These are phyloP conservation scores for Acronicta alni DNA, from an alignment of 2,888 invertebrate species.

Conservation along the genomic window DNA sequence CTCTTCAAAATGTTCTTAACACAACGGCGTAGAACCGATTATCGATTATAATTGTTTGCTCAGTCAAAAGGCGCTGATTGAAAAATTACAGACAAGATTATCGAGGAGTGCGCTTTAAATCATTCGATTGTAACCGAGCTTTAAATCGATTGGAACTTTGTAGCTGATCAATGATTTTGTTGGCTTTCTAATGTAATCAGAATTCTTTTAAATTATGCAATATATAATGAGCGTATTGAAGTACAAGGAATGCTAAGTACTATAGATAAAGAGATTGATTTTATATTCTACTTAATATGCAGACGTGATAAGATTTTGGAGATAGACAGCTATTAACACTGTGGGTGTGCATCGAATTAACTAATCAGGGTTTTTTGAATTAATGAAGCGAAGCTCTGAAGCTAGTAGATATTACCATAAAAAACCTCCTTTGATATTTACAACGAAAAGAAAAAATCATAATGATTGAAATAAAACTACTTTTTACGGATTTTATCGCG, in stretches of 20 bases:
- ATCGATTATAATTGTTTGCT: slow-evolving; percentile 34
- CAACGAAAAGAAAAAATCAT: too few relatives aligned
- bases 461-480: too few relatives aligned
- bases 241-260: slow-evolving; percentile 48
- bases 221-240: slow-evolving; percentile 40
- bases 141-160: slow-evolving; percentile 37
- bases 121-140: slow-evolving; percentile 39
- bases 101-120: slow-evolving; percentile 42
- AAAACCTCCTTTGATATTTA: too few relatives aligned
- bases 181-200: slow-evolving; percentile 50
- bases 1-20: slow-evolving; percentile 30
- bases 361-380: slow-evolving; percentile 20
- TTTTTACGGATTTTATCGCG: too few relatives aligned
- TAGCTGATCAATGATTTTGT: slow-evolving; percentile 41
- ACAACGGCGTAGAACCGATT: slow-evolving; percentile 34
- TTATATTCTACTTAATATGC: slow-evolving; percentile 50
- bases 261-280: slow-evolving; percentile 47
- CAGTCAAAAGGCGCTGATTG: slow-evolving; percentile 47
- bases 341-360: slow-evolving; percentile 20
- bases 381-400: too few relatives aligned
- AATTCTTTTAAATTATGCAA: slow-evolving; percentile 41
- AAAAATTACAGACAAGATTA: slow-evolving; percentile 54
- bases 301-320: slow-evolving; percentile 45
- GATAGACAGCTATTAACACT: slow-evolving; percentile 37
- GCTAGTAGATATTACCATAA: too few relatives aligned